Percentiles rank a stretch among this genome's conserved stretches.
Evolutionary conservation across 2,888 invertebrate species (phyloP).

Genomic region (Bellardia pandia): DNA sequence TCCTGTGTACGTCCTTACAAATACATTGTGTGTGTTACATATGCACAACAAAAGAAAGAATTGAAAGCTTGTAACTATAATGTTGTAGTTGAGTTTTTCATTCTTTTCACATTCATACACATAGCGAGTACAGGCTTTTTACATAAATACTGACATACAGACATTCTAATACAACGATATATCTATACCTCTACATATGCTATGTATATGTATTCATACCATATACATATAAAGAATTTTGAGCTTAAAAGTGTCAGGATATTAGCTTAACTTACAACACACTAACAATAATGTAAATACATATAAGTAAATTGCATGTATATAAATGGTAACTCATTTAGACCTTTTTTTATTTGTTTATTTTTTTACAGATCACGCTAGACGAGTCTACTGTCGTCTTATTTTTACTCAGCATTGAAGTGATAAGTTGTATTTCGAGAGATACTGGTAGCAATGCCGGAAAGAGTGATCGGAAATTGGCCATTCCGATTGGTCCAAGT

Average conservation of each 20-base stretch:
- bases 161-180: not conserved
- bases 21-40: not conserved
- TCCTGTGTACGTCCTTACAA: not conserved
- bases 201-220: not conserved
- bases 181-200: not conserved
- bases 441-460: no score
- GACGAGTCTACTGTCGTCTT: no score
- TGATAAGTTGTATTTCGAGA: no score
- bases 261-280: slow-evolving; percentile 58
- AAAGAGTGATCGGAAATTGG: no score
- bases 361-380: no score
- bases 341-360: no score
- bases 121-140: slow-evolving; percentile 6
- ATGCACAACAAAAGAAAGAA: slow-evolving; percentile 4
- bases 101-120: slow-evolving; percentile 11
- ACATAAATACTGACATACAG: not conserved
- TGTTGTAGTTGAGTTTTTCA: slow-evolving; percentile 15
- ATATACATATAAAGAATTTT: slow-evolving; percentile 37
- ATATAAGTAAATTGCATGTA: no score
- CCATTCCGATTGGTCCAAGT: no score
- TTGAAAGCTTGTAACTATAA: slow-evolving; percentile 41
- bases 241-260: slow-evolving; percentile 68
- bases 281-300: slow-evolving; percentile 6
- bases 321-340: no score
- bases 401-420: no score